A percentile compares a stretch with the other conserved stretches of the same genome.
Evolutionary conservation across 2,888 invertebrate species (phyloP).

Genomic region (Magallana nippona): DNA sequence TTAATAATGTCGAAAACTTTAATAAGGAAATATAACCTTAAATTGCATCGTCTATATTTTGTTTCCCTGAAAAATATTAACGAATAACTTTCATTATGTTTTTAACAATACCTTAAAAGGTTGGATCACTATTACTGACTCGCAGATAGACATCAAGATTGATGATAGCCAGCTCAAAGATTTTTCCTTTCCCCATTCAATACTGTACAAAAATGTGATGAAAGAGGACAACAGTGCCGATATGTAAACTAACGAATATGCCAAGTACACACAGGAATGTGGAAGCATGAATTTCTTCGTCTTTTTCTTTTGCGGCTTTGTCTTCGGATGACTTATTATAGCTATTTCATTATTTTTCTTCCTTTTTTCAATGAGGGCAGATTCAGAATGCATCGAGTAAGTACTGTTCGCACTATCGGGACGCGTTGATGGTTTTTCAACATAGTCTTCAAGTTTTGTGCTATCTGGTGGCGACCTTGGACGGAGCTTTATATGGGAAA

Average conservation of each 20-base stretch:
- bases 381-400: conserved; percentile 10
- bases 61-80: no score
- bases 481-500: conserved; percentile 45
- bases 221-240: conserved; percentile 59
- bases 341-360: conserved; percentile 36
- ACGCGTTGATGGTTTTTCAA: conserved; percentile 35
- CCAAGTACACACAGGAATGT: conserved; percentile 65
- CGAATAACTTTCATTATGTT: no score
- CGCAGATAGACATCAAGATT: conserved; percentile 67
- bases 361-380: conserved; percentile 41
- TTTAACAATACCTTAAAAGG: conserved; percentile 68
- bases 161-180: conserved; percentile 69
- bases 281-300: conserved; percentile 57
- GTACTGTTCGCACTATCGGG: conserved; percentile 36
- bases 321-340: not conserved
- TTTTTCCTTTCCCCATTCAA: conserved; percentile 71
- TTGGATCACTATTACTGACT: conserved; percentile 71
- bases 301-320: conserved; percentile 40
- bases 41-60: no score
- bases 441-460: conserved; percentile 42
- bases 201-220: conserved; percentile 69
- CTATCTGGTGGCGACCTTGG: conserved; percentile 35
- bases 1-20: no score
- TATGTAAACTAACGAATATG: conserved; percentile 63
- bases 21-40: no score